A percentile compares a stretch with the other conserved stretches of the same genome.
Conservation (phyloP, 2,113 vertebrate species). For the Nyctereutes procyonoides region DNA sequence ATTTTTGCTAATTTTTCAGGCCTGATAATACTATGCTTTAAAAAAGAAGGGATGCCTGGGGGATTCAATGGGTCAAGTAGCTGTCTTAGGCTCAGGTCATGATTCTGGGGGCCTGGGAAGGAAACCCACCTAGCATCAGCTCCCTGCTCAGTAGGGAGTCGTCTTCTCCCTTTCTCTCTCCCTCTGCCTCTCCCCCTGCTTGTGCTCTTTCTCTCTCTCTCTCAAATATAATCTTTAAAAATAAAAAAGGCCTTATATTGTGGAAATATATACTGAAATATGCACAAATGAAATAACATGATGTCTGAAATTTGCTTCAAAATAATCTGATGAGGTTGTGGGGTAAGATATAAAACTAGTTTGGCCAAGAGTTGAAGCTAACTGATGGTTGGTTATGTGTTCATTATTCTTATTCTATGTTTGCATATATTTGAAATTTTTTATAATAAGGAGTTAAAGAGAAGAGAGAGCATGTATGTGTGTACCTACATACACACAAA, state of each 20-base stretch:
- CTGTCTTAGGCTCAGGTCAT: too few relatives aligned
- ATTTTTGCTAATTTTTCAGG: not conserved
- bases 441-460: not conserved
- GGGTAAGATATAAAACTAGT: not conserved
- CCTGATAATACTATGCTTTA: not conserved
- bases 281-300: not conserved
- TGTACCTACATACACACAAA: not conserved
- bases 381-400: not conserved
- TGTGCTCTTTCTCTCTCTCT: too few relatives aligned
- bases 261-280: not conserved
- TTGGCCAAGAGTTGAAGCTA: not conserved
- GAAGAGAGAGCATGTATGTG: not conserved
- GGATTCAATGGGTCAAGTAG: too few relatives aligned
- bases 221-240: too few relatives aligned
- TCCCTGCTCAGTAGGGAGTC: too few relatives aligned
- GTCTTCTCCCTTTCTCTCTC: too few relatives aligned
- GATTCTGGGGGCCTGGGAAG: too few relatives aligned
- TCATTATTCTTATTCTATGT: not conserved
- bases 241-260: not conserved
- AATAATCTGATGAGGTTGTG: not conserved
- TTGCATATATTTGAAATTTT: not conserved
- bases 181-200: too few relatives aligned
- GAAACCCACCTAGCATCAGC: too few relatives aligned
- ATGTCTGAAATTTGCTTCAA: conserved; percentile 7
- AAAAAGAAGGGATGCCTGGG: not conserved